These are phyloP conservation scores for Odontomyia ornata DNA, from an alignment of 2,888 invertebrate species.

Conservation along the genomic window DNA sequence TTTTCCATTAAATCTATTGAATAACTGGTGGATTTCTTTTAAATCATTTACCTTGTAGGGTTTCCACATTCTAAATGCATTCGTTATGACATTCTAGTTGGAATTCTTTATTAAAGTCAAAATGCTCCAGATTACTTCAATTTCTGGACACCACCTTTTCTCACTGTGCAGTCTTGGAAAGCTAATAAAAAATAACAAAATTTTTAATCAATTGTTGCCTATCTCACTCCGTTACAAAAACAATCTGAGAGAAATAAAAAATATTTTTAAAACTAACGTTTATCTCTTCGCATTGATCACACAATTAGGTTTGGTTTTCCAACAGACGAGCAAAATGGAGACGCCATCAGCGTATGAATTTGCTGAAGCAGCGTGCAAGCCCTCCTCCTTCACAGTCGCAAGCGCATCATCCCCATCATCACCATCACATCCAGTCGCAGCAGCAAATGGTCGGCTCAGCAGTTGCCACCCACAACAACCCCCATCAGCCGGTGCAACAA, in stretches of 20 bases:
- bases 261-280: slow-evolving; percentile 65
- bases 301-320: slow-evolving; percentile 99
- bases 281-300: slow-evolving; percentile 70
- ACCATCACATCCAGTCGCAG: slow-evolving; percentile 56
- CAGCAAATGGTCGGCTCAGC: slow-evolving; percentile 50
- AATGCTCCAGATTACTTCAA: background rate
- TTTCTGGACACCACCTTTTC: background rate
- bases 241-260: slow-evolving; percentile 20
- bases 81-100: too few relatives aligned
- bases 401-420: slow-evolving; percentile 56
- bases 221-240: slow-evolving; percentile 31
- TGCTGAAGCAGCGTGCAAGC: slow-evolving; percentile 83
- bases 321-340: slow-evolving; percentile 99
- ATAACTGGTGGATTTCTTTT: too few relatives aligned
- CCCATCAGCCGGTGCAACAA: slow-evolving; percentile 15
- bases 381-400: slow-evolving; percentile 66
- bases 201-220: background rate
- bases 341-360: slow-evolving; percentile 94
- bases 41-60: too few relatives aligned
- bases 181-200: background rate
- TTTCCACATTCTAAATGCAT: too few relatives aligned
- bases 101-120: background rate
- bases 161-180: background rate
- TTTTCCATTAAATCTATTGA: too few relatives aligned
- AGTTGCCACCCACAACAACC: slow-evolving; percentile 43